phyloP scores from a whole-genome alignment of 2,797 vertebrate genomes.

The Myotis vivesi region DNA sequence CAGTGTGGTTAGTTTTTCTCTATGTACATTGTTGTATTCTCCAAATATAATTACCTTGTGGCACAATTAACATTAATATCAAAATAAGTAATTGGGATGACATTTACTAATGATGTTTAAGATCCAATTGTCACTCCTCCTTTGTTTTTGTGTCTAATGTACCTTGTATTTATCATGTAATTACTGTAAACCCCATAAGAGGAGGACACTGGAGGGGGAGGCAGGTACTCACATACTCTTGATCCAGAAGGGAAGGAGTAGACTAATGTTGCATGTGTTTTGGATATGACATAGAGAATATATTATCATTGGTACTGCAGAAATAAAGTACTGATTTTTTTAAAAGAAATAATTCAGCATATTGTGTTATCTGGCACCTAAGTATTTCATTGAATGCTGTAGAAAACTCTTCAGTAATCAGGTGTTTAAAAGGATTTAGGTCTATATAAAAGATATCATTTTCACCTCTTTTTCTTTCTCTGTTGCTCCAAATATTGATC shows the following conservation, averaged over 20 bases:
- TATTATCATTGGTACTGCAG: background rate
- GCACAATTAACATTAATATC: background rate
- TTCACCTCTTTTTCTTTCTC: background rate
- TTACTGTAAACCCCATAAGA: background rate
- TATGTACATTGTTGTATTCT: background rate
- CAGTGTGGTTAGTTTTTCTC: background rate
- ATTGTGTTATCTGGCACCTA: background rate
- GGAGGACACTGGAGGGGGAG: background rate
- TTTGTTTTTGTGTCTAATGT: background rate
- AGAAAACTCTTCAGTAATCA: background rate
- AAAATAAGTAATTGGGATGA: background rate
- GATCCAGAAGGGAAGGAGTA: background rate
- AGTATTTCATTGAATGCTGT: constrained; percentile 15
- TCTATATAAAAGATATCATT: background rate
- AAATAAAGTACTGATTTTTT: background rate
- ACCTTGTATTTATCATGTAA: background rate
- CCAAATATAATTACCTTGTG: background rate
- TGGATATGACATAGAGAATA: background rate
- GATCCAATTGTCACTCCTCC: background rate
- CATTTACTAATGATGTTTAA: background rate
- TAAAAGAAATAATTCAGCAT: background rate
- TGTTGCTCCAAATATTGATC: constrained; percentile 1
- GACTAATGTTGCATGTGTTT: background rate
- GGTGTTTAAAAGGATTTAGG: constrained; percentile 9
- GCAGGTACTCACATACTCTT: background rate